phyloP scores from a whole-genome alignment of 2,113 vertebrate species.

The Larimichthys crocea region DNA sequence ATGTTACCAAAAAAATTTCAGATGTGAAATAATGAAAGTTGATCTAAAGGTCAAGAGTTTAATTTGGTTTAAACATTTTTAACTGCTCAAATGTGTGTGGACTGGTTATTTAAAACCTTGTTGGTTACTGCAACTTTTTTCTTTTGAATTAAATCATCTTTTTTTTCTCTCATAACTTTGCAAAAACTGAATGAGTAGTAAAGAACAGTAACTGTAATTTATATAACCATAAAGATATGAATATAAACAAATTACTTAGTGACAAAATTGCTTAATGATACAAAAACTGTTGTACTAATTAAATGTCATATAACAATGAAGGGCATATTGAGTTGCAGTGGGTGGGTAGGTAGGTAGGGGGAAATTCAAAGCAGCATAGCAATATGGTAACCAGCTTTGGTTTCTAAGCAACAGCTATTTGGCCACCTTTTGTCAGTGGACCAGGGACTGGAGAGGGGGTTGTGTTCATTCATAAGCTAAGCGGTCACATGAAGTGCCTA shows the following conservation, averaged over 20 bases:
- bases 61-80: background rate
- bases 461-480: constrained; percentile 70
- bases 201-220: no score
- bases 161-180: background rate
- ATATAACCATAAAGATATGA: background rate
- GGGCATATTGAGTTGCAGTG: background rate
- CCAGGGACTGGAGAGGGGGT: constrained; percentile 16
- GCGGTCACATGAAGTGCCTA: constrained; percentile 66
- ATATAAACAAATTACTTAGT: background rate
- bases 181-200: background rate
- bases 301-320: background rate
- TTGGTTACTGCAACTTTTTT: background rate
- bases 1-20: background rate
- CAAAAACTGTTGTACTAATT: background rate
- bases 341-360: background rate
- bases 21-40: background rate
- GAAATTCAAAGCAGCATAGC: constrained; percentile 41
- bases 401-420: constrained; percentile 76
- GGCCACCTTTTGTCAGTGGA: constrained; percentile 51
- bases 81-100: background rate
- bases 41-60: no score
- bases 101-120: background rate
- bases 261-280: background rate
- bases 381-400: constrained; percentile 64
- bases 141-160: background rate